Percentiles rank a stretch among this genome's conserved stretches.
Conservation (phyloP, 1,140 invertebrate species). For the Helicoverpa armigera region DNA sequence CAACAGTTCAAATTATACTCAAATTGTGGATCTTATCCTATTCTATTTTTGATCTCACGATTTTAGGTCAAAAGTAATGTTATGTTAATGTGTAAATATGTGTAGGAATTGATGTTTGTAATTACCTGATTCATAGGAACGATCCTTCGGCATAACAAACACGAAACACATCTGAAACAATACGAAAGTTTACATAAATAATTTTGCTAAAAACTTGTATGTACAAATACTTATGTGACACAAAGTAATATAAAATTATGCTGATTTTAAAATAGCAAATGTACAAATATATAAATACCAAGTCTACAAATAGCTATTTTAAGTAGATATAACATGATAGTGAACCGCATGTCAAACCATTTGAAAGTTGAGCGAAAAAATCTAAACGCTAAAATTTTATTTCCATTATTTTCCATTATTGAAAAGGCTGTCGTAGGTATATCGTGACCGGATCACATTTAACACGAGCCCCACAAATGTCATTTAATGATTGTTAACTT, state of each 20-base stretch:
- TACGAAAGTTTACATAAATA: neutral
- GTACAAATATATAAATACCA: neutral
- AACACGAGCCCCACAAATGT: conserved; percentile 14
- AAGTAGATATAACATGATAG: neutral
- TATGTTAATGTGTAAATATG: too few species aligned
- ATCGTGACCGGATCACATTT: conserved; percentile 46
- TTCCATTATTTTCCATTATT: conserved; percentile 24
- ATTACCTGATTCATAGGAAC: neutral
- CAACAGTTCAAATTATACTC: neutral
- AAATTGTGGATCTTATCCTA: neutral
- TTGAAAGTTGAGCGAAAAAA: neutral
- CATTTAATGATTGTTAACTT: conserved; percentile 25
- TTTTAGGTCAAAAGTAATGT: conserved; percentile 10
- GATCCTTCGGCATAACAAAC: neutral
- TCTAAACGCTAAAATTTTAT: conserved; percentile 6
- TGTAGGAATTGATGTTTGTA: neutral
- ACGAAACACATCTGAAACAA: conserved; percentile 15
- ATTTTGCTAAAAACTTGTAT: neutral
- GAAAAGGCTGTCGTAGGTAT: conserved; percentile 33
- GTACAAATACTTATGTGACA: neutral
- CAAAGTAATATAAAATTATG: neutral
- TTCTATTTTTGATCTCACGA: neutral
- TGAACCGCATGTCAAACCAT: neutral
- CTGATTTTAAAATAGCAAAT: too few species aligned
- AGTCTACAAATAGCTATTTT: neutral